Base-by-base conservation (phyloP, 2,113 vertebrate genomes). In the Geococcyx californianus region DNA sequence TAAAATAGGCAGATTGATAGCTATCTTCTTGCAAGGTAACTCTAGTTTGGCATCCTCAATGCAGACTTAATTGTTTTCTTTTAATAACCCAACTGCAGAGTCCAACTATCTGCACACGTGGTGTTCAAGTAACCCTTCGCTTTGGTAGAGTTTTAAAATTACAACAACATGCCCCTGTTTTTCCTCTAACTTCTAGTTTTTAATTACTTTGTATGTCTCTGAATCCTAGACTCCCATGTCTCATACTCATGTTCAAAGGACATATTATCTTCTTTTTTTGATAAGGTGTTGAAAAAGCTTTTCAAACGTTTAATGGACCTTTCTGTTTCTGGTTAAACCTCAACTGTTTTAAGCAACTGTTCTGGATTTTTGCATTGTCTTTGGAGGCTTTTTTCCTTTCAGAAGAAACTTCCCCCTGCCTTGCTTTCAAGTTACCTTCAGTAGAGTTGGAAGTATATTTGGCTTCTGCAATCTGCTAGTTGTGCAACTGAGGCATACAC, bases 91-190 rank as follows among this genome's bases (percentile, higher is more conserved):
- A 66, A 2, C 45, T 63, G 62, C 25, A 62, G 59, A 76, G 69
- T 62, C 11, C 33, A n/a, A 3, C 34, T n/a, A 0, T 82, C 16
- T 74, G 59, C 3, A 42, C 7, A 0, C 5, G 47, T 26, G 36
- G 28, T 13, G 7, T 55, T 77, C 24, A 49, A 31, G 15, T 3
- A n/a, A 87, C 14, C 3, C 11, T 75, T 63, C 49, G 13, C 29
- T 90, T 66, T 28, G 7, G 8, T 66, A 47, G 10, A 10, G 4
- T n/a, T 49, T 70, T 67, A 47, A 4, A 62, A 13, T 68, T 44
- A 15, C 13, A 72, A 3, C 19, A 11, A 28, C 1, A 0, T 1
- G 60, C 76, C 52, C 13, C 11, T 58, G 7, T 3, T 6, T 25
- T 45, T 70, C 49, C 62, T 67, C 47, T n/a, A 55, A 20, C 26